phyloP scores from a whole-genome alignment of 2,888 invertebrate genomes.

The Ectemnius lituratus region DNA sequence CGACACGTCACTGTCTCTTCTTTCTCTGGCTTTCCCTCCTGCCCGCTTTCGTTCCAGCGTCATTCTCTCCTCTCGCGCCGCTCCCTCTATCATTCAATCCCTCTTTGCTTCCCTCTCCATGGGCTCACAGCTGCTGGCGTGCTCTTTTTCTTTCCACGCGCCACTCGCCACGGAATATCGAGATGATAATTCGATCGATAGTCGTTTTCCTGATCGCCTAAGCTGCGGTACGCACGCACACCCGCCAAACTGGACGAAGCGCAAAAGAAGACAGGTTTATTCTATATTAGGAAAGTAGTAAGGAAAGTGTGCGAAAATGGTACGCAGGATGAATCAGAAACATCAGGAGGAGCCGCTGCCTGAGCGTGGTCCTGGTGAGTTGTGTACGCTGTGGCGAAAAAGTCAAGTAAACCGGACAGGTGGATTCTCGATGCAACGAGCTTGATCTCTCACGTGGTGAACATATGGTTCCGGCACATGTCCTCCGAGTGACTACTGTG shows the following conservation, averaged over 20 bases:
- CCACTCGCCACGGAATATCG: constrained; percentile 4
- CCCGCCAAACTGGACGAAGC: constrained; percentile 15
- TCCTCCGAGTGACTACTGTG: neutral
- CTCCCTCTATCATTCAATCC: neutral
- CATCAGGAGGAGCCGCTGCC: constrained; percentile 75
- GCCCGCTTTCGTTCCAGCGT: neutral
- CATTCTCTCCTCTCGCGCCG: too few relatives aligned
- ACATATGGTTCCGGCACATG: constrained; percentile 4
- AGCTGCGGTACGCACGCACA: constrained; percentile 1
- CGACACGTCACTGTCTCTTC: constrained; percentile 13
- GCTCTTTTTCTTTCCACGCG: constrained; percentile 7
- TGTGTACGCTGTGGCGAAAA: neutral
- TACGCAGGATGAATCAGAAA: constrained; percentile 74
- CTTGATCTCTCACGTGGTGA: neutral
- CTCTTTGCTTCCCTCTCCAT: constrained; percentile 18
- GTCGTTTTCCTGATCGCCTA: neutral
- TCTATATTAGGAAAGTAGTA: neutral
- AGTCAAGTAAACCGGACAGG: too few relatives aligned
- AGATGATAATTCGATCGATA: neutral
- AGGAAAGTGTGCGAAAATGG: constrained; percentile 72
- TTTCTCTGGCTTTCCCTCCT: constrained; percentile 7
- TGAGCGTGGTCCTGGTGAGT: constrained; percentile 80
- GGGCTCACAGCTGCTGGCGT: constrained; percentile 10
- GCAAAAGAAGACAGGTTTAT: constrained; percentile 6
- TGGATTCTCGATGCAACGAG: neutral